Evolutionary conservation across 2,888 invertebrate genomes (phyloP).

Genomic region (Noctua fimbriata): DNA sequence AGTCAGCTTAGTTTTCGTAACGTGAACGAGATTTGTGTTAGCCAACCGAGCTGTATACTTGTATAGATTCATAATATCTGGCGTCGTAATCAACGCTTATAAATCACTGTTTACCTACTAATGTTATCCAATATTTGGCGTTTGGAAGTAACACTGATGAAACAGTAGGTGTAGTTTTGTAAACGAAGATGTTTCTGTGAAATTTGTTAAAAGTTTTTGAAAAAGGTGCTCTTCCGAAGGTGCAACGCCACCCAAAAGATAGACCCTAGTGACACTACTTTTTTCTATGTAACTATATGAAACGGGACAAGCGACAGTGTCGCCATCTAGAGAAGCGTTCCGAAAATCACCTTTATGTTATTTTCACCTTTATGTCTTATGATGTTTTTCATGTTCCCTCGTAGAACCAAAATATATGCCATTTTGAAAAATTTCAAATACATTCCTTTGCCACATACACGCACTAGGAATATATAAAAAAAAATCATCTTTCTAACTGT

Average conservation of each 20-base stretch:
- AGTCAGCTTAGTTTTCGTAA: slow-evolving; percentile 59
- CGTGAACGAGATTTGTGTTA: slow-evolving; percentile 50
- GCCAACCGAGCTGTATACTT: slow-evolving; percentile 32
- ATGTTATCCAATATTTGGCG: slow-evolving; percentile 32
- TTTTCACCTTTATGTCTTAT: background rate
- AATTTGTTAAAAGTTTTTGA: background rate
- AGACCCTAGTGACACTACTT: background rate
- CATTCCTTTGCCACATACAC: background rate
- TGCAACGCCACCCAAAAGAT: background rate
- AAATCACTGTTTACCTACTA: slow-evolving; percentile 33
- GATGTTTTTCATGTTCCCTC: background rate
- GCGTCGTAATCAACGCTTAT: slow-evolving; percentile 40
- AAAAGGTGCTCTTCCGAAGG: background rate
- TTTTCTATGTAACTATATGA: background rate
- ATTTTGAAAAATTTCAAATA: too few relatives aligned
- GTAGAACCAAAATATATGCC: background rate
- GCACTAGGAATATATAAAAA: background rate
- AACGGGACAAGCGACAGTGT: background rate
- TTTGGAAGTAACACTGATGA: slow-evolving; percentile 19
- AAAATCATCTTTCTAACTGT: too few relatives aligned
- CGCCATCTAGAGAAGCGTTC: background rate
- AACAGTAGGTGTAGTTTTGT: slow-evolving; percentile 19
- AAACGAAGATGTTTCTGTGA: background rate
- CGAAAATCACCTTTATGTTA: background rate
- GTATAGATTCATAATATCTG: slow-evolving; percentile 39